Evolutionary conservation across 2,797 vertebrate species (phyloP).

Genomic region (Sebastiscus albofasciatus): DNA sequence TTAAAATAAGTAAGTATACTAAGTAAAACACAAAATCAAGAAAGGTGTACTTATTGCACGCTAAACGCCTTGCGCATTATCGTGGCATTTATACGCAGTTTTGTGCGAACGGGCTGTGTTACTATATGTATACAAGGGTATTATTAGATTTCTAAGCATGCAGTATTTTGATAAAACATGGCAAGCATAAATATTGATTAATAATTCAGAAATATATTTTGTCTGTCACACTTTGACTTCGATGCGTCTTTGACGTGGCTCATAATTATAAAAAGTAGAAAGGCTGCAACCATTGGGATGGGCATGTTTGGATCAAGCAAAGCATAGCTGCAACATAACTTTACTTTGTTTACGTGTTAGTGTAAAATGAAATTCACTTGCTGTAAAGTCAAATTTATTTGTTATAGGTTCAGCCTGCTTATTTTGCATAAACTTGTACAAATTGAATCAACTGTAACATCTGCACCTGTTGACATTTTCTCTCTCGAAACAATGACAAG

Average conservation of each 20-base stretch:
- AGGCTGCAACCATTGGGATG: neutral
- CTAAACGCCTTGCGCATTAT: too few species aligned
- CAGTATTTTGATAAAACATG: neutral
- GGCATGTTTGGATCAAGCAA: neutral
- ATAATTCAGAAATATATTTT: neutral
- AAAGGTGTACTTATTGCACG: too few species aligned
- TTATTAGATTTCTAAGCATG: neutral
- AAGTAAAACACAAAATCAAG: too few species aligned
- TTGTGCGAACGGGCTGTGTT: too few species aligned
- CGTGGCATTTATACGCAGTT: too few species aligned
- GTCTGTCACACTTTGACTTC: neutral
- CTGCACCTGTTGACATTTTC: constrained; percentile 45
- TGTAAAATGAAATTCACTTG: neutral
- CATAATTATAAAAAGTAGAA: neutral
- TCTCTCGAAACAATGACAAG: constrained; percentile 31
- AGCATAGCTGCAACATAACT: neutral
- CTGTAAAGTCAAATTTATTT: neutral
- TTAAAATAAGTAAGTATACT: too few species aligned
- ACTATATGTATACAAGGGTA: neutral
- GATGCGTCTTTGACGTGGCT: neutral
- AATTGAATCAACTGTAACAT: constrained; percentile 20
- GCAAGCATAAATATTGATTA: neutral
- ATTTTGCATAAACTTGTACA: constrained; percentile 12
- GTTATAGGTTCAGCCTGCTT: neutral
- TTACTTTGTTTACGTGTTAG: neutral